Base-by-base conservation (phyloP, 2,113 vertebrate species). In the Procavia capensis region DNA sequence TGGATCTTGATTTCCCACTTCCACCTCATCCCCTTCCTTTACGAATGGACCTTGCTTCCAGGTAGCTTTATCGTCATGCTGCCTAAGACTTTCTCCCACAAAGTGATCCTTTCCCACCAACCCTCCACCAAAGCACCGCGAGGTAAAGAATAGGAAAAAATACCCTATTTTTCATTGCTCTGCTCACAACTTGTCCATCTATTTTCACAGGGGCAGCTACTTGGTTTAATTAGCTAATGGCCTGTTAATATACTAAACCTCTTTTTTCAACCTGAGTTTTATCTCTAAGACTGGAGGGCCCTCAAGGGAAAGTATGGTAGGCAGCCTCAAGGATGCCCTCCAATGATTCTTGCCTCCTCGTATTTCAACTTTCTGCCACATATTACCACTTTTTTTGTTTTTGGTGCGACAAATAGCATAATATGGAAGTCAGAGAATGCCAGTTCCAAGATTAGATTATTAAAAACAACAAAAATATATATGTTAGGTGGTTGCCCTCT, bases 241-340 rank as follows among this genome's bases (percentile, higher is more conserved):
- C 11, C 11, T 88, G n/a, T 43, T 94, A 74, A 63, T 43, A 74
- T 25, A 22, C 9, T 90, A 85, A 70, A 3, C 3, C 2, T 66
- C 87, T 74, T 39, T 50, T 61, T 31, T 22, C 95, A 95, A 75
- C 14, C 27, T 50, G 8, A 9, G 43, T 81, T 91, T 93, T 80
- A 84, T 79, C 11, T 3, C 68, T 85, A 43, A 14, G 22, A 47
- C 14, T 43, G 10, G 43, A 75, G 31, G 66, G 22, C 36, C 36
- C 61, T 20, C 17, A 6, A 13, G 2, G 34, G 61, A 70, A 85
- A 89, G 16, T 64, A 6, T 14, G 20, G 39, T 45, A 70, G 45
- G 10, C 29, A 85, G 27, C 59, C 72, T 90, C 72, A 75, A 36
- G 63, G 22, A 50, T 0, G 10, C 14, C 5, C 41, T 47, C 31